phyloP scores from a whole-genome alignment of 1,140 invertebrate genomes.

The Bombus breviceps region DNA sequence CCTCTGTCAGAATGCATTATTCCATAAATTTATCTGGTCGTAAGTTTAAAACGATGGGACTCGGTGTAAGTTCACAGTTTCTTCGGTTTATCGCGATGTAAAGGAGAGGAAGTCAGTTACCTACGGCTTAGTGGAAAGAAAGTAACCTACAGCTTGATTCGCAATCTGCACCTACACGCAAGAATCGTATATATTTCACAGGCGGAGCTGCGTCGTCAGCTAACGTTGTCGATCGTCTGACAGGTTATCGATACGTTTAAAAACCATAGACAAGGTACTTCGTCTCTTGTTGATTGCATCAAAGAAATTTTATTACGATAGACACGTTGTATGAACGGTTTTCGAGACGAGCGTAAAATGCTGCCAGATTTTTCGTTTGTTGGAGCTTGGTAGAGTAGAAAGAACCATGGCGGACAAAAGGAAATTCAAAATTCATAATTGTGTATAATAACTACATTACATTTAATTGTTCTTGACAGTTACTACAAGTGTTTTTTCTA shows the following conservation, averaged over 20 bases:
- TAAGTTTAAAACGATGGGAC: neutral
- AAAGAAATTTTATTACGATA: neutral
- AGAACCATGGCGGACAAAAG: too few species aligned
- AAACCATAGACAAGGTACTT: neutral
- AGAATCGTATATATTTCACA: neutral
- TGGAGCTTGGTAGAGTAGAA: too few species aligned
- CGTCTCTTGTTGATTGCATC: neutral
- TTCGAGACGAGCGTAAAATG: too few species aligned
- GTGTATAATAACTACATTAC: too few species aligned
- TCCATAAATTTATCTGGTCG: neutral
- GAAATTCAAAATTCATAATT: too few species aligned
- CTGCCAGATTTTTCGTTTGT: too few species aligned
- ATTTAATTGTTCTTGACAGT: too few species aligned
- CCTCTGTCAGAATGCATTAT: neutral
- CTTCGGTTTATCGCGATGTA: conserved; percentile 49
- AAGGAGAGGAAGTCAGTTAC: neutral
- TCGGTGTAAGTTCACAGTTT: neutral
- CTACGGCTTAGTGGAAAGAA: too few species aligned
- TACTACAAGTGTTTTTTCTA: too few species aligned
- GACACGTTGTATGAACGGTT: too few species aligned
- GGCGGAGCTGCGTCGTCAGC: neutral
- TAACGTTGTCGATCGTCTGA: neutral
- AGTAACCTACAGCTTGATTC: neutral
- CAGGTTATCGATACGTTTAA: neutral
- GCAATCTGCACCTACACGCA: neutral